Evolutionary conservation across 2,888 invertebrate species (phyloP), one percentile per base, ranked within the genome.

Genomic region (Agrotis clavis): DNA sequence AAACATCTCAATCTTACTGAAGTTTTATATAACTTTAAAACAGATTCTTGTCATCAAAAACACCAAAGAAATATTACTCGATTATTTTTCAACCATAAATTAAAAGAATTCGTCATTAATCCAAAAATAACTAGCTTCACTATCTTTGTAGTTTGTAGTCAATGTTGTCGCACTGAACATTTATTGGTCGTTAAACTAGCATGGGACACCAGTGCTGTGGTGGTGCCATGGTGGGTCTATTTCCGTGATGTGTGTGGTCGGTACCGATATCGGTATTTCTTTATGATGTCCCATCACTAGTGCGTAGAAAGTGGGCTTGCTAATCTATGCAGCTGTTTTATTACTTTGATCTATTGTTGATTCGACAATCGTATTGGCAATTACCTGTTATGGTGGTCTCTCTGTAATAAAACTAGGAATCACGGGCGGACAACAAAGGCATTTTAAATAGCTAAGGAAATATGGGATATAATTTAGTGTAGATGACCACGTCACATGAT

Each of bases 241-340:
- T 81, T 84, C 74, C 60, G 85, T 73, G 53, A 65, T 68, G 81
- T 73, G 84, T 85, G 84, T 81, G 84, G 86, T 78, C 83, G 68
- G 50, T 13, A 35, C 50, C 82, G 66, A 51, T 11, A 21, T 47
- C 14, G n/a, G 61, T 56, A 19, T 64, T 41, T 25, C 50, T 41
- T 51, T 11, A n/a, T n/a, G 16, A 41, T 50, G 21, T 61, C 47
- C 54, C 75, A 74, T 53, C 60, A 56, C 60, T 67, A 64, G 47
- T 51, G 51, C 41, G 41, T 18, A 50, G 75, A 78, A 81, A 76
- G 66, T 70, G 21, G 60, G 48, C 4, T 21, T 50, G 56, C 35
- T 71, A 53, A 65, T 56, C 1, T 66, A 47, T 64, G 18, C 30
- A 45, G n/a, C 53, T 25, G 19, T 57, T 80, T 80, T 74, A 67